Evolutionary conservation across 2,888 invertebrate species (phyloP).

Genomic region (Sipha maydis): DNA sequence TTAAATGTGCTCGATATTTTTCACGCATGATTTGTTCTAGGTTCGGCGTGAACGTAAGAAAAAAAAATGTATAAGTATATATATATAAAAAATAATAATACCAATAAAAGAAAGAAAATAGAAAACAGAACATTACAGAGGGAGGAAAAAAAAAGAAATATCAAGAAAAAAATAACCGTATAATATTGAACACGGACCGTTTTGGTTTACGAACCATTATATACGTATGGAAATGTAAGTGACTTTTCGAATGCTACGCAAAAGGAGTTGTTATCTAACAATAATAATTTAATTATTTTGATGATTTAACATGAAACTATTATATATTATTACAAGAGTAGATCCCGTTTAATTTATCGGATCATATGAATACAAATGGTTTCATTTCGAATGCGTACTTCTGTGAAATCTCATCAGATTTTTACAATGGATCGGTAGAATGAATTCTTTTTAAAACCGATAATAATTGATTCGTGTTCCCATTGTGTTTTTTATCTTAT

Average conservation of each 20-base stretch:
- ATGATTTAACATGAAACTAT: neutral
- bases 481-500: too few species aligned
- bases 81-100: neutral
- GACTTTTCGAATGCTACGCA: neutral
- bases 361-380: neutral
- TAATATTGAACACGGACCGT: neutral
- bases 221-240: neutral
- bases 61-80: neutral
- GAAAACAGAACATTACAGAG: neutral
- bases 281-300: neutral
- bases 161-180: neutral
- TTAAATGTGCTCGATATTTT: slow-evolving; percentile 57
- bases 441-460: too few species aligned
- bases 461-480: too few species aligned
- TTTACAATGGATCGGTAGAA: too few species aligned
- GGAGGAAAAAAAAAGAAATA: neutral
- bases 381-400: too few species aligned
- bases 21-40: slow-evolving; percentile 50
- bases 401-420: too few species aligned
- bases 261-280: neutral
- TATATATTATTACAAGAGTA: neutral
- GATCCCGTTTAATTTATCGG: neutral
- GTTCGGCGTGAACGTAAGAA: neutral
- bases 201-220: slow-evolving; percentile 16
- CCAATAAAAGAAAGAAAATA: neutral